These are phyloP conservation scores for Chionis minor DNA, from an alignment of 2,113 vertebrate species.

Conservation along the genomic window DNA sequence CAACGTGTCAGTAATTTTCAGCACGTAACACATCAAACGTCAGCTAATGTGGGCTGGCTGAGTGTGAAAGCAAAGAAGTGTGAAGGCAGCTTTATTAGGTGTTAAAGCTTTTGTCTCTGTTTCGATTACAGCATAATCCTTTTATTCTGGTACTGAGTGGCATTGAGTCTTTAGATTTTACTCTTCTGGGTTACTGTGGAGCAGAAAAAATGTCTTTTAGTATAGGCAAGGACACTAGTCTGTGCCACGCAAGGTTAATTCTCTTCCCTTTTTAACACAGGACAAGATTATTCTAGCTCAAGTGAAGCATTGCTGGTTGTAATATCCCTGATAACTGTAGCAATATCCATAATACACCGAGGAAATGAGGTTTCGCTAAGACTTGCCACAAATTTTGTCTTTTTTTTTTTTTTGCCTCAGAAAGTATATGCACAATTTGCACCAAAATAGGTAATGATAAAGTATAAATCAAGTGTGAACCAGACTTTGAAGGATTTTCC, in stretches of 20 bases:
- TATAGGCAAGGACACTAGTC: background rate
- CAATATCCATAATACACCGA: background rate
- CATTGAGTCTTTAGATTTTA: background rate
- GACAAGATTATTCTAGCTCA: slow-evolving; percentile 29
- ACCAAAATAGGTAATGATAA: background rate
- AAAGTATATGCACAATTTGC: background rate
- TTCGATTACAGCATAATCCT: background rate
- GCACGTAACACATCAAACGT: background rate
- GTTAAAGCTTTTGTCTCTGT: background rate
- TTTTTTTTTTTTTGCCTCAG: background rate
- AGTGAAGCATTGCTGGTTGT: background rate
- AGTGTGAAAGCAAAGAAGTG: background rate
- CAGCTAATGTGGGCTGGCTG: background rate
- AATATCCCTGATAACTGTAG: background rate
- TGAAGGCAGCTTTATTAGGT: background rate
- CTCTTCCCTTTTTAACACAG: background rate
- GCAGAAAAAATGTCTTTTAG: slow-evolving; percentile 3
- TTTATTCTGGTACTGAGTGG: background rate
- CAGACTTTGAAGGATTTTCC: background rate
- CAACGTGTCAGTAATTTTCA: background rate
- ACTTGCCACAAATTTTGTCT: background rate
- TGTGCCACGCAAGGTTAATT: background rate
- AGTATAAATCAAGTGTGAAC: background rate
- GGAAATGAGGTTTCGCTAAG: background rate
- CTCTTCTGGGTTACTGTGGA: background rate